Base-by-base conservation (phyloP, 2,113 vertebrate genomes). In the Calypte anna region DNA sequence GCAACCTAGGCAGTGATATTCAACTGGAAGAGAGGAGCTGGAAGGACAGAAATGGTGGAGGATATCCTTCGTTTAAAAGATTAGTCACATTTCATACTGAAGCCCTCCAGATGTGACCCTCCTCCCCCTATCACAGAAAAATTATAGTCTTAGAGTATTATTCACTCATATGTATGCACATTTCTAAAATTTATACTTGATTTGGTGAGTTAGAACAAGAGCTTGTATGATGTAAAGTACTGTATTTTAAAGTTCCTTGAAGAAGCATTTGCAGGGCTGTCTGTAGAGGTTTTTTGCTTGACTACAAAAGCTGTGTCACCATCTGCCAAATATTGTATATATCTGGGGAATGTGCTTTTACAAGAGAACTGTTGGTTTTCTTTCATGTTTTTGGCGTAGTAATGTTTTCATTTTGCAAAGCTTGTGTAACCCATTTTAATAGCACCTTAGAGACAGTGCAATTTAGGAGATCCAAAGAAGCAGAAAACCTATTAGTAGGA, bases 361-460 rank as follows among this genome's bases (percentile, higher is more conserved):
- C 10, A 89, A 68, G 33, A 67, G 59, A 55, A 78, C 5, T 40
- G 54, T 38, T 44, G 1, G 2, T 55, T 88, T 83, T 46, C 16
- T 91, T 59, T 43, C 9, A 23, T 51, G 30, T 20, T 62, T 90
- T 68, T 54, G 10, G 14, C 40, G 58, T 36, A 0, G 1, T 66
- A 58, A 2, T 55, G 40, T 91, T 91, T 92, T 88, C 14, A 30
- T 94, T 82, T 81, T 81, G 54, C 22, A 74, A 76, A 40, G 28
- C 17, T 54, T 46, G 1, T 31, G 33, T 86, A 86, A 70, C 17
- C 36, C 11, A 44, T 76, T 74, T 68, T 72, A 77, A 68, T 3
- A 3, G 9, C 33, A 64, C 12, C 16, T 94, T 51, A 59, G 64
- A 59, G 20, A 21, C 1, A 0, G 36, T 58, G 44, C 67, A 84